phyloP scores from a whole-genome alignment of 2,797 vertebrate species.

The Lepilemur ruficaudatus region DNA sequence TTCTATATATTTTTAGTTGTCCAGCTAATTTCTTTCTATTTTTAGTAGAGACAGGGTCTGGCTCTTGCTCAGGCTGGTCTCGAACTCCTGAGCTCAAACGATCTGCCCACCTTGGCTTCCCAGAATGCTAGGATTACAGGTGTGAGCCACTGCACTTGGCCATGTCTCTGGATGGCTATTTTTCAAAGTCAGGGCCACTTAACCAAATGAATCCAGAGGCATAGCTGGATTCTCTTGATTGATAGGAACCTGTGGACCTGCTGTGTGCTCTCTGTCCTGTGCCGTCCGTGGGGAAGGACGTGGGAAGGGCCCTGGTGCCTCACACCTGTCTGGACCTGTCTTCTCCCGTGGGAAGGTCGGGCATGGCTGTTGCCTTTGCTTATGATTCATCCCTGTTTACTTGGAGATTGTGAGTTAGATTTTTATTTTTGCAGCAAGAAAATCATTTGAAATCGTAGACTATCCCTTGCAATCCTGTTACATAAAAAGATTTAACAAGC shows the following conservation, averaged over 20 bases:
- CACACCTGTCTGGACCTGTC: accelerated
- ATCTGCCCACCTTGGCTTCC: no score
- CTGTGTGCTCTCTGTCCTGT: not conserved
- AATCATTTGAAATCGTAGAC: not conserved
- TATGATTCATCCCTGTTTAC: not conserved
- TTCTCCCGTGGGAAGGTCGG: no score
- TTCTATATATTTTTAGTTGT: no score
- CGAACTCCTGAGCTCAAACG: no score
- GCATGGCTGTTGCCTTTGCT: not conserved
- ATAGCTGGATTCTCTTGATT: accelerated
- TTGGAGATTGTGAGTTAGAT: not conserved
- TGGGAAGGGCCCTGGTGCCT: accelerated
- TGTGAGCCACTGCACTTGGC: no score
- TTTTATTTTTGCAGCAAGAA: slow-evolving; percentile 13
- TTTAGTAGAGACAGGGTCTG: no score
- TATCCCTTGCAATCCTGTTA: not conserved
- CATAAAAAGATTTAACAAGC: not conserved
- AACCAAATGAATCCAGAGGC: not conserved
- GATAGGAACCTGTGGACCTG: not conserved
- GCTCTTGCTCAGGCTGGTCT: no score
- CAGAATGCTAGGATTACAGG: no score
- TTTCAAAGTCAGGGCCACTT: not conserved
- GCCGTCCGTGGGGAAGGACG: accelerated
- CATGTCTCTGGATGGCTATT: not conserved
- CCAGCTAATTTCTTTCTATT: no score